Percentiles rank a stretch among this genome's conserved stretches.
These are phyloP conservation scores for Phymatocera aterrima DNA, from an alignment of 2,888 invertebrate genomes.

Conservation along the genomic window DNA sequence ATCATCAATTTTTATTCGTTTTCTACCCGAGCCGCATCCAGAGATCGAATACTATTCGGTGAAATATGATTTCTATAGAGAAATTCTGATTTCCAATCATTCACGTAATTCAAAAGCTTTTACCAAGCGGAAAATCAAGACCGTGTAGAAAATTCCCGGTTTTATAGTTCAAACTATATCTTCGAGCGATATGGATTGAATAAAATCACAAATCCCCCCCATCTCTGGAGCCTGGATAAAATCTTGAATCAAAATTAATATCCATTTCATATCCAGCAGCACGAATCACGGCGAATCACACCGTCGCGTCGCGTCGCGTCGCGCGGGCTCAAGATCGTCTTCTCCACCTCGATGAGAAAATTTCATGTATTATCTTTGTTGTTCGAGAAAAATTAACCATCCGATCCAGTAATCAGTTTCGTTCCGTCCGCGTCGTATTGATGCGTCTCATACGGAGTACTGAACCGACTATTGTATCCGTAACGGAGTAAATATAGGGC, in stretches of 20 bases:
- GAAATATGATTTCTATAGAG: background rate
- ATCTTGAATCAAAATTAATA: slow-evolving; percentile 22
- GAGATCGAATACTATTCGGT: slow-evolving; percentile 29
- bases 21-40: background rate
- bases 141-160: background rate
- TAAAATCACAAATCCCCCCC: slow-evolving; percentile 15
- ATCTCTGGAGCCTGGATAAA: background rate
- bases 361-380: no score
- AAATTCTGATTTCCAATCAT: slow-evolving; percentile 12
- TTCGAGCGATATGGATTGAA: background rate
- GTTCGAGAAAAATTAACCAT: no score
- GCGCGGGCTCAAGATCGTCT: no score
- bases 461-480: background rate
- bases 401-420: no score
- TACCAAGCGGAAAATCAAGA: slow-evolving; percentile 11
- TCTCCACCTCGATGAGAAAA: no score
- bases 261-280: background rate
- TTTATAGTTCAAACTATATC: background rate
- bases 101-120: background rate
- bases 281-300: no score
- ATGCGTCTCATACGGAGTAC: background rate
- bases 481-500: background rate
- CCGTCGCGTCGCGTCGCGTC: no score
- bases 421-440: background rate
- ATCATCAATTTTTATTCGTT: background rate